Evolutionary conservation across 2,113 vertebrate genomes (phyloP).

Genomic region (Limanda limanda): DNA sequence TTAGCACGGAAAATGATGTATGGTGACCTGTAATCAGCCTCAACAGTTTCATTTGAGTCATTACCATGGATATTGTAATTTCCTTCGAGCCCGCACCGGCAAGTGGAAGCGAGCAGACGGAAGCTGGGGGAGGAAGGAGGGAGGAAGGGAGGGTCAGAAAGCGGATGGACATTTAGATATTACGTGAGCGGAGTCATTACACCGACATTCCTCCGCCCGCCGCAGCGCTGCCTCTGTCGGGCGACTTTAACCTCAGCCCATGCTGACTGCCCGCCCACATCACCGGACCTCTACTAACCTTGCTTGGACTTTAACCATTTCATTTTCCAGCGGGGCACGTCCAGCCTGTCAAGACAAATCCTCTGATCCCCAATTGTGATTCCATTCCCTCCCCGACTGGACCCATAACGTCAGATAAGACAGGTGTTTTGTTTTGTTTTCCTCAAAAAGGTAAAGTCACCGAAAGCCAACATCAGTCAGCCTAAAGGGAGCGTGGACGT

Average conservation of each 20-base stretch:
- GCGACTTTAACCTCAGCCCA: slow-evolving; percentile 63
- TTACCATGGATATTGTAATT: slow-evolving; percentile 78
- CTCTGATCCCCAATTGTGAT: slow-evolving; percentile 58
- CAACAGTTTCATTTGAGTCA: slow-evolving; percentile 75
- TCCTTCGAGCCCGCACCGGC: slow-evolving; percentile 52
- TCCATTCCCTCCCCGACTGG: slow-evolving; percentile 49
- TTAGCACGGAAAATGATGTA: slow-evolving; percentile 76
- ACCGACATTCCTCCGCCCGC: slow-evolving; percentile 71
- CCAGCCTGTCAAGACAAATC: slow-evolving; percentile 55
- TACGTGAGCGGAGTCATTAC: slow-evolving; percentile 65
- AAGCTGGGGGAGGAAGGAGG: not conserved
- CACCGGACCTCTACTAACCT: slow-evolving; percentile 63
- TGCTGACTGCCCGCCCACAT: slow-evolving; percentile 66
- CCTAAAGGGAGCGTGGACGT: slow-evolving; percentile 25
- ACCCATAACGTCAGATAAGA: slow-evolving; percentile 61
- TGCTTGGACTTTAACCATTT: slow-evolving; percentile 60
- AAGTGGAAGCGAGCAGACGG: slow-evolving; percentile 45
- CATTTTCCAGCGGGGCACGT: slow-evolving; percentile 54
- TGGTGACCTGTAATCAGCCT: slow-evolving; percentile 79
- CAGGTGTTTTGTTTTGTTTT: slow-evolving; percentile 19
- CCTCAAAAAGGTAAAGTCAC: slow-evolving; percentile 37
- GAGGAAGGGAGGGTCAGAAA: slow-evolving; percentile 44
- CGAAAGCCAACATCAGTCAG: slow-evolving; percentile 34
- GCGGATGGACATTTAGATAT: slow-evolving; percentile 70
- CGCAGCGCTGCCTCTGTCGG: slow-evolving; percentile 46